Evolutionary conservation across 1,140 invertebrate species (phyloP), one percentile per base, ranked within the genome.

Genomic region (Tachypleus tridentatus): DNA sequence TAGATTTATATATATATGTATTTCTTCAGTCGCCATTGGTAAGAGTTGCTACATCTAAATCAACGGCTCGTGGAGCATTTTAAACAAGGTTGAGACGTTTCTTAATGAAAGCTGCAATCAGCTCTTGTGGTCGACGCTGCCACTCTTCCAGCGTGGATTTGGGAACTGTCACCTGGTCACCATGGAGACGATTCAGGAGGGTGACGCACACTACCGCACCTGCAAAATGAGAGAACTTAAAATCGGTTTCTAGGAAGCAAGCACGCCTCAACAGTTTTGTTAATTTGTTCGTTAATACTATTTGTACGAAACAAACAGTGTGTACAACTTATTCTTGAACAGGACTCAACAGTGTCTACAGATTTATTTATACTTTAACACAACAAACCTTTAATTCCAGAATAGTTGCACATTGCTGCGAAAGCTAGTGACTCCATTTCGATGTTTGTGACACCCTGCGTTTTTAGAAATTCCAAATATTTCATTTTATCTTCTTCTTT

Each of bases 391-490:
- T 87, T 87, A 64, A 97, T 89, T 8, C 91, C 91, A n/a, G 94
- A 93, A 74, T 92, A 87, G 75, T 94, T 87, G 8, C 93, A 97
- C 47, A 98, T 82, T 0, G 93, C 92, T 0, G 93, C 90, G 75
- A 99, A 98, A 49, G 87, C 86, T 0, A 90, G 82, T 3, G 88
- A 87, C 78, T 99, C 97, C 96, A 99, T 98, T 80, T 99, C 97
- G 70, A 99, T 97, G 76, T 99, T 99, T 2, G 89, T 82, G 4
- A 99, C 87, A 3, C 91, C 92, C 47, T 84, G 76, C 29, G 87
- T 82, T 56, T 88, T 82, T 61, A 97, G 74, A 66, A 85, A 82
- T 52, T 85, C 80, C 62, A 98, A 77, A 73, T 93, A 98, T 10
- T 86, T 84, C 81, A 93, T 85, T 78, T 97, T 97, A 58, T 99